Percentiles rank a stretch among this genome's conserved stretches.
Conservation (phyloP, 2,113 vertebrate species). For the Mus spicilegus region DNA sequence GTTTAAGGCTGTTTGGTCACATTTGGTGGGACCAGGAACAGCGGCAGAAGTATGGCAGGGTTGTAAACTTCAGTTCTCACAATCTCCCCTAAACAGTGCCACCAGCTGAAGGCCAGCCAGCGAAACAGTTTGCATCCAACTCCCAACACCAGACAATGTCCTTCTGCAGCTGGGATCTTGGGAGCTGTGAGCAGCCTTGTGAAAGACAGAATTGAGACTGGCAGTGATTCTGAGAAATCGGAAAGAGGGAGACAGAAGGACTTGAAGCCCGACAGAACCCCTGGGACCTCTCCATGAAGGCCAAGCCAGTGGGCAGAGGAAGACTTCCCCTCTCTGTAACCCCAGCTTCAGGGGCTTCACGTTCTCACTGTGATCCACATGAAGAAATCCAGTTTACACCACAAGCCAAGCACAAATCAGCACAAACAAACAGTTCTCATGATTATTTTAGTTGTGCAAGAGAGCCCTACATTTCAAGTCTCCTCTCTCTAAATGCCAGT, state of each 20-base stretch:
- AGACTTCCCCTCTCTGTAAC: not conserved
- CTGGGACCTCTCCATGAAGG: rapidly evolving
- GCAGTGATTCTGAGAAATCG: not conserved
- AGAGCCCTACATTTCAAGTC: not conserved
- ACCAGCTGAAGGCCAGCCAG: not conserved
- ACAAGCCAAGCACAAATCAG: not conserved
- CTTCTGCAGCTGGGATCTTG: not conserved
- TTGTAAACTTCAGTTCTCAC: not conserved
- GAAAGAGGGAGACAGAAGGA: not conserved
- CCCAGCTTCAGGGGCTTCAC: not conserved
- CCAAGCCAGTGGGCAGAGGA: not conserved
- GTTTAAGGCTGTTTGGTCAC: not conserved
- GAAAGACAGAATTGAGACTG: not conserved
- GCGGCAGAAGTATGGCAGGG: not conserved
- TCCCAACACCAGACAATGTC: not conserved
- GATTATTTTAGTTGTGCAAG: not conserved
- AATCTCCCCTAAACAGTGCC: not conserved
- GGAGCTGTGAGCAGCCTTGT: not conserved
- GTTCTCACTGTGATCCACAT: not conserved
- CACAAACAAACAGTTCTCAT: not conserved
- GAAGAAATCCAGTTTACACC: not conserved
- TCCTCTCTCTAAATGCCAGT: not conserved
- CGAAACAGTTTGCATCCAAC: not conserved
- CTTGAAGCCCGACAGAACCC: not conserved
- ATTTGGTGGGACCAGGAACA: not conserved